A percentile compares a stretch with the other conserved stretches of the same genome.
phyloP scores from a whole-genome alignment of 2,797 vertebrate genomes.

The Lepus townsendii region DNA sequence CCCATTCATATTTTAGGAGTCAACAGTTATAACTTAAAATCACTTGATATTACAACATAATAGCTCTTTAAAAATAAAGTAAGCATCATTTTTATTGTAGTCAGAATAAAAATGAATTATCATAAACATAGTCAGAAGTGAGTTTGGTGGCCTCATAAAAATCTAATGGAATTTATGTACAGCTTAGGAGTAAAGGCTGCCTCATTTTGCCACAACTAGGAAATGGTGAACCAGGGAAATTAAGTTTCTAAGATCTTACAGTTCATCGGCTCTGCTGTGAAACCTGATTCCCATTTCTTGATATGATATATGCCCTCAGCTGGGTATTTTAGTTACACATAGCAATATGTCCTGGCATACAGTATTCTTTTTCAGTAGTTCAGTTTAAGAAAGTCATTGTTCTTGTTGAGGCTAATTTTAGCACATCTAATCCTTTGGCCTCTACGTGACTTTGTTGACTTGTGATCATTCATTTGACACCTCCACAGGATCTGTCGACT shows the following conservation, averaged over 20 bases:
- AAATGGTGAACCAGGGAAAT: conserved; percentile 51
- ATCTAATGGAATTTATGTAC: conserved; percentile 26
- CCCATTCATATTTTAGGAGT: conserved; percentile 38
- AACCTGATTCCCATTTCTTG: not conserved
- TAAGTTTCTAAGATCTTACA: conserved; percentile 17
- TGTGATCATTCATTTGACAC: not conserved
- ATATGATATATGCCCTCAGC: not conserved
- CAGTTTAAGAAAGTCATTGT: conserved; percentile 6
- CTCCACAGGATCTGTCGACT: not conserved
- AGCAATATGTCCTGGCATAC: not conserved
- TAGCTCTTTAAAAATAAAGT: conserved; percentile 15
- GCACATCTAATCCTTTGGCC: not conserved
- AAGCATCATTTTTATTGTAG: conserved; percentile 27
- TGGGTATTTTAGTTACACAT: conserved; percentile 30
- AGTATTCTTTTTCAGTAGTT: not conserved
- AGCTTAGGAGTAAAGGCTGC: not conserved
- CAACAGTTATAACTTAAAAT: conserved; percentile 16
- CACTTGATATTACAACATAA: conserved; percentile 8
- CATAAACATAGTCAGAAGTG: conserved; percentile 27
- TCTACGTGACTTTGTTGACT: conserved; percentile 20
- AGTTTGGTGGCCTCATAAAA: conserved; percentile 20
- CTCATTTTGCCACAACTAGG: not conserved
- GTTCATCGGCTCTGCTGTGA: not conserved
- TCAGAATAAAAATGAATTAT: conserved; percentile 52
- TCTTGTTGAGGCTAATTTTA: not conserved